Conservation (phyloP, 2,797 vertebrate species). For the Novumbra hubbsi region DNA sequence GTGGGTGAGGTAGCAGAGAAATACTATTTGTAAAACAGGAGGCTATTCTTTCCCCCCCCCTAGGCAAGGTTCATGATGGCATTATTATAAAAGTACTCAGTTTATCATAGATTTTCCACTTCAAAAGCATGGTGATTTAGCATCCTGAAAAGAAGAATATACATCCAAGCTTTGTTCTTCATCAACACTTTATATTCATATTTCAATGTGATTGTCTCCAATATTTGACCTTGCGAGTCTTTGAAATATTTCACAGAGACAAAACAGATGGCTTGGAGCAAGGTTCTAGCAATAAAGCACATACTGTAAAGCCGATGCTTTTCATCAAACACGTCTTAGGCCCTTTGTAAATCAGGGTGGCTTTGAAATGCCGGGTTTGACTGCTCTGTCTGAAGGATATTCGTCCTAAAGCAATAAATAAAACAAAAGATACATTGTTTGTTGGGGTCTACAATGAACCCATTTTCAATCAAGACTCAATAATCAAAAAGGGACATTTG, state of each 20-base stretch:
- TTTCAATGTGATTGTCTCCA: slow-evolving; percentile 36
- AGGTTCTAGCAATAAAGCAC: slow-evolving; percentile 36
- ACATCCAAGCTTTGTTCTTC: slow-evolving; percentile 26
- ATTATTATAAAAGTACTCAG: slow-evolving; percentile 36
- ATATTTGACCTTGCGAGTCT: slow-evolving; percentile 49
- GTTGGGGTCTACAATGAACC: background rate
- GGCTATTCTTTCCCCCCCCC: slow-evolving; percentile 21
- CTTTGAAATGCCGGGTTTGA: slow-evolving; percentile 5
- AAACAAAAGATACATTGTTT: background rate
- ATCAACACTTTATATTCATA: slow-evolving; percentile 32
- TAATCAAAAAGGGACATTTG: background rate
- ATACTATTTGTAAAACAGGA: slow-evolving; percentile 31
- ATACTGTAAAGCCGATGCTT: slow-evolving; percentile 7
- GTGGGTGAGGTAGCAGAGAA: slow-evolving; percentile 5
- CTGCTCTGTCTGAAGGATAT: slow-evolving; percentile 22
- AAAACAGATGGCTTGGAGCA: slow-evolving; percentile 37
- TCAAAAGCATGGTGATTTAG: slow-evolving; percentile 37
- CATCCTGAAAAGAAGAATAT: slow-evolving; percentile 39
- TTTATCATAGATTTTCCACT: slow-evolving; percentile 44
- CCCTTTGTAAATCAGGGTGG: slow-evolving; percentile 40
- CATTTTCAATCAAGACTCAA: background rate
- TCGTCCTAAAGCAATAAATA: slow-evolving; percentile 19
- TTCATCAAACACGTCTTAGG: slow-evolving; percentile 31
- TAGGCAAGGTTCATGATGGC: slow-evolving; percentile 38
- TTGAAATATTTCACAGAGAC: slow-evolving; percentile 20